Conservation (phyloP, 1,140 invertebrate genomes). For the Solen grandis region DNA sequence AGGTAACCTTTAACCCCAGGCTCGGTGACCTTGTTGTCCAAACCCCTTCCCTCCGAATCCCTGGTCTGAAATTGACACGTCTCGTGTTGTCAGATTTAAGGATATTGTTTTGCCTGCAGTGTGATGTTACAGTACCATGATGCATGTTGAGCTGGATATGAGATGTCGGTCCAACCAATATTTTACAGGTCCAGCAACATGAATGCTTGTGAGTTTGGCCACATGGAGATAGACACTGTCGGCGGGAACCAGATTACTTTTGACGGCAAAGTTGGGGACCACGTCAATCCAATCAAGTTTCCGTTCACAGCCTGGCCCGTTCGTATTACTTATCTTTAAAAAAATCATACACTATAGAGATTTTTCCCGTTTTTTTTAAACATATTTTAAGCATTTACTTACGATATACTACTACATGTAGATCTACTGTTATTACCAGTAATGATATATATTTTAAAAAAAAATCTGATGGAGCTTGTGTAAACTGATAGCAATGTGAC, state of each 20-base stretch:
- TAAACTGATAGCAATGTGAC: not conserved
- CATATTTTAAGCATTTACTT: not conserved
- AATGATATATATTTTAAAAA: not conserved
- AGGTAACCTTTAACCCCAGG: too few species aligned
- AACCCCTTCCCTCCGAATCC: too few species aligned
- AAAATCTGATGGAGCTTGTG: not conserved
- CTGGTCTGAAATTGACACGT: not conserved
- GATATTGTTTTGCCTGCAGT: too few species aligned
- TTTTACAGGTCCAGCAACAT: conserved; percentile 65
- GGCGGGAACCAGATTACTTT: conserved; percentile 61
- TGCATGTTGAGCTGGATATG: too few species aligned
- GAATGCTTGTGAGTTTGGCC: conserved; percentile 62
- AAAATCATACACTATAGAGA: too few species aligned
- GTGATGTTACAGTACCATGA: too few species aligned
- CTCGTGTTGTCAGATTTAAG: too few species aligned
- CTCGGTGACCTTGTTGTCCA: too few species aligned
- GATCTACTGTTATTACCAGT: not conserved
- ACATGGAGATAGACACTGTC: conserved; percentile 20
- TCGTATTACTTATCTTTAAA: conserved; percentile 16
- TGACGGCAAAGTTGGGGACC: conserved; percentile 56
- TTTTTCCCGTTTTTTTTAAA: not conserved
- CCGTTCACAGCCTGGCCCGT: conserved; percentile 65
- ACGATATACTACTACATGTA: not conserved
- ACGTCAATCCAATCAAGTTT: conserved; percentile 59
- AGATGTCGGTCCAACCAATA: too few species aligned